A percentile compares a stretch with the other conserved stretches of the same genome.
Conservation (phyloP, 2,113 vertebrate species). For the Siniperca knerii region DNA sequence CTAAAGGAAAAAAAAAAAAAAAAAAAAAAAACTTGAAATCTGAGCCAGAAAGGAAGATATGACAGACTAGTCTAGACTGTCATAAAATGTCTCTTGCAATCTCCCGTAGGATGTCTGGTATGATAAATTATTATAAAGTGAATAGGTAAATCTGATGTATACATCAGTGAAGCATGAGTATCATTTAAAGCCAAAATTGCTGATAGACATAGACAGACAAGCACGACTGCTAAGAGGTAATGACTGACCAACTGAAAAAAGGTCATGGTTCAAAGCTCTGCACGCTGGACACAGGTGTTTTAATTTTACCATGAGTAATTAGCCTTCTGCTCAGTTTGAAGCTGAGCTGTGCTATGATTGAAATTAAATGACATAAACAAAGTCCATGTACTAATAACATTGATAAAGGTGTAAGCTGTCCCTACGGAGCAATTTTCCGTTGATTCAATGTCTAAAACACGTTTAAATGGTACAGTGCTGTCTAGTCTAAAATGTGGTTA, state of each 20-base stretch:
- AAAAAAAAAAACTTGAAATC: constrained; percentile 1
- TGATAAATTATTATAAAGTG: constrained; percentile 8
- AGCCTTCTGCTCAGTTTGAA: constrained; percentile 14
- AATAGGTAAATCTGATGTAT: constrained; percentile 5
- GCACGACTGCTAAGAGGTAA: not conserved
- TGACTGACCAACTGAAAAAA: not conserved
- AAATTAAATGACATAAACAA: constrained; percentile 9
- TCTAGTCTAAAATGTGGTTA: too few relatives aligned
- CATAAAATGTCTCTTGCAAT: constrained; percentile 26
- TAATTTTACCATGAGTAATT: constrained; percentile 14
- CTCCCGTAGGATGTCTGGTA: not conserved
- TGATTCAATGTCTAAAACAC: too few relatives aligned
- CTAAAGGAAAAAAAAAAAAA: constrained; percentile 25
- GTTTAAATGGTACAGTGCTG: too few relatives aligned
- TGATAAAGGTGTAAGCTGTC: constrained; percentile 5
- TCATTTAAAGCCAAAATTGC: not conserved
- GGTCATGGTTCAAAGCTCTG: constrained; percentile 1
- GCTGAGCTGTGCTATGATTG: not conserved
- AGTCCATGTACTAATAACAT: constrained; percentile 14
- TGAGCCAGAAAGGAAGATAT: constrained; percentile 16
- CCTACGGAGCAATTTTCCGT: too few relatives aligned
- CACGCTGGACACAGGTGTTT: constrained; percentile 19
- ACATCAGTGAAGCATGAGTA: not conserved
- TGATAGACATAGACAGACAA: not conserved
- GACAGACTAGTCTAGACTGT: constrained; percentile 31